phyloP scores from a whole-genome alignment of 2,888 invertebrate species.

The Dusona sp. region DNA sequence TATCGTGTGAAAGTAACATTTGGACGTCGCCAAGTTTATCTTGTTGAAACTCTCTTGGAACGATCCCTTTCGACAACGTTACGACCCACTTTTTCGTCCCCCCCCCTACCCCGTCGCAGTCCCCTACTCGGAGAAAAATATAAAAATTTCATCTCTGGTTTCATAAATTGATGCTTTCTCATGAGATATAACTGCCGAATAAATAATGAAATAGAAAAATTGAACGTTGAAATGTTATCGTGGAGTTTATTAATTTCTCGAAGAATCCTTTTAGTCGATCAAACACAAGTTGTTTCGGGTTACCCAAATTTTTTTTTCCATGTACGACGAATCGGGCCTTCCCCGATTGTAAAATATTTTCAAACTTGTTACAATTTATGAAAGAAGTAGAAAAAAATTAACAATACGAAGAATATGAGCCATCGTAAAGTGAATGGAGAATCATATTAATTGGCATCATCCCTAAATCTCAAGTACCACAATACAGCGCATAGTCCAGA shows the following conservation, averaged over 20 bases:
- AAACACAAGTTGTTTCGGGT: constrained; percentile 80
- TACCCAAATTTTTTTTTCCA: constrained; percentile 68
- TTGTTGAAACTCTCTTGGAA: constrained; percentile 70
- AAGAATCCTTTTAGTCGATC: constrained; percentile 80
- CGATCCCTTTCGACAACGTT: constrained; percentile 71
- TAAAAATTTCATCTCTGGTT: constrained; percentile 62
- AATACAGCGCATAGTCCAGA: not conserved
- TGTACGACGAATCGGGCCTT: not conserved
- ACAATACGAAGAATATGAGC: not conserved
- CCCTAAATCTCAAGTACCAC: constrained; percentile 11
- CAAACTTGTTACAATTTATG: not conserved
- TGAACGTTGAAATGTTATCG: constrained; percentile 17
- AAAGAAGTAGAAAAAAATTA: not conserved
- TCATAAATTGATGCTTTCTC: constrained; percentile 9
- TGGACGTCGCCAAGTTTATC: constrained; percentile 60
- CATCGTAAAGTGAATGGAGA: not conserved
- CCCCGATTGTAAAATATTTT: not conserved
- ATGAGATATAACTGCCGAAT: constrained; percentile 39
- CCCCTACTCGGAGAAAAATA: constrained; percentile 38
- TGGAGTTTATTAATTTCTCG: constrained; percentile 43
- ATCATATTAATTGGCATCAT: constrained; percentile 50
- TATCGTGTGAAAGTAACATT: constrained; percentile 75
- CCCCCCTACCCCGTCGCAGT: not conserved
- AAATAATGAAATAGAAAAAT: constrained; percentile 51
- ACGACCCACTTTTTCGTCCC: constrained; percentile 48